Conservation (phyloP, 2,888 invertebrate genomes). For the Netelia inedita region DNA sequence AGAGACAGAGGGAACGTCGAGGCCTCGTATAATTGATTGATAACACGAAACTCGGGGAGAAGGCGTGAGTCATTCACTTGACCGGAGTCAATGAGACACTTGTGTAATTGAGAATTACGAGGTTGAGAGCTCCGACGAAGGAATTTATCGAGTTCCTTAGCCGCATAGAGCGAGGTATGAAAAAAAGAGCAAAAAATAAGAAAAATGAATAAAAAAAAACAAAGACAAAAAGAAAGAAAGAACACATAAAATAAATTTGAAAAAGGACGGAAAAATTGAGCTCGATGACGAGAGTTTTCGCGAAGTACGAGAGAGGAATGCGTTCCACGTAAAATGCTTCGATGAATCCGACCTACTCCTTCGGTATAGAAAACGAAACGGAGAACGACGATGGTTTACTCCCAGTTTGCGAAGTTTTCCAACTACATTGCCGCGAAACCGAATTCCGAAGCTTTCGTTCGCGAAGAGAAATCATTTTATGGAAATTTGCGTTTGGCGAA, state of each 20-base stretch:
- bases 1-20: constrained; percentile 57
- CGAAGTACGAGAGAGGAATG: not conserved
- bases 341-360: constrained; percentile 7
- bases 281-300: constrained; percentile 30
- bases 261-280: constrained; percentile 11
- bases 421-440: not conserved
- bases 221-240: not conserved
- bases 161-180: constrained; percentile 25
- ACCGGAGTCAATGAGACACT: constrained; percentile 79
- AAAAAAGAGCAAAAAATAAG: constrained; percentile 25
- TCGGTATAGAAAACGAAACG: not conserved
- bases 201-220: constrained; percentile 2
- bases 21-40: constrained; percentile 76
- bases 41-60: constrained; percentile 70
- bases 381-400: constrained; percentile 14
- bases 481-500: constrained; percentile 17
- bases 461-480: constrained; percentile 43
- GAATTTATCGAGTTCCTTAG: constrained; percentile 65
- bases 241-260: constrained; percentile 1
- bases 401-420: constrained; percentile 23
- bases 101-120: constrained; percentile 77
- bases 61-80: constrained; percentile 80
- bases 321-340: not conserved
- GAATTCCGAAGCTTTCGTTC: constrained; percentile 7
- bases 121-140: constrained; percentile 61